Evolutionary conservation across 2,888 invertebrate genomes (phyloP).

Genomic region (Leptinotarsa rubiginosa): DNA sequence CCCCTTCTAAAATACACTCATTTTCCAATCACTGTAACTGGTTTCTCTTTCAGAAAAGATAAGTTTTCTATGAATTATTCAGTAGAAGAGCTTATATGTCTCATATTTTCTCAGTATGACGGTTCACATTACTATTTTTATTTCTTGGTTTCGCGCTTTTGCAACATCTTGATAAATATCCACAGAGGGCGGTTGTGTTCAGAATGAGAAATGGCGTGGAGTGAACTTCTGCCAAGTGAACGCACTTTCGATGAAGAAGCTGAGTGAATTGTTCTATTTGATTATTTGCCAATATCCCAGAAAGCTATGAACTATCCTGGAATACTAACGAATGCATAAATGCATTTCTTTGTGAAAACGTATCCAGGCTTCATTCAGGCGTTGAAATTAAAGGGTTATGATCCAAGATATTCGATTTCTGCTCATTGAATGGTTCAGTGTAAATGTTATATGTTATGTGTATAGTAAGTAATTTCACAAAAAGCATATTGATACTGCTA

Average conservation of each 20-base stretch:
- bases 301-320: too few relatives aligned
- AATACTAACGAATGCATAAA: too few relatives aligned
- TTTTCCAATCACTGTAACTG: too few relatives aligned
- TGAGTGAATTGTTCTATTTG: background rate
- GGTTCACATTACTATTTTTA: constrained; percentile 10
- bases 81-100: background rate
- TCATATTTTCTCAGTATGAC: background rate
- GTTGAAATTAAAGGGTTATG: too few relatives aligned
- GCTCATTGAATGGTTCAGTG: too few relatives aligned
- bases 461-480: too few relatives aligned
- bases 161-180: constrained; percentile 13
- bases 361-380: too few relatives aligned
- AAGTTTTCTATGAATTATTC: background rate
- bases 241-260: background rate
- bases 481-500: too few relatives aligned
- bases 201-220: background rate
- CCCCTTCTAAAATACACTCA: too few relatives aligned
- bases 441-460: too few relatives aligned
- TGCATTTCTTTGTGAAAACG: too few relatives aligned
- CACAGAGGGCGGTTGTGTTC: background rate
- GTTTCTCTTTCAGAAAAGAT: background rate
- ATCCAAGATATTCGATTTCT: too few relatives aligned
- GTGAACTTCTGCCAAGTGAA: constrained; percentile 5
- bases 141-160: constrained; percentile 2
- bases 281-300: background rate